Percentiles rank a stretch among this genome's conserved stretches.
Conservation (phyloP, 1,140 invertebrate genomes). For the Trichomalopsis sarcophagae region DNA sequence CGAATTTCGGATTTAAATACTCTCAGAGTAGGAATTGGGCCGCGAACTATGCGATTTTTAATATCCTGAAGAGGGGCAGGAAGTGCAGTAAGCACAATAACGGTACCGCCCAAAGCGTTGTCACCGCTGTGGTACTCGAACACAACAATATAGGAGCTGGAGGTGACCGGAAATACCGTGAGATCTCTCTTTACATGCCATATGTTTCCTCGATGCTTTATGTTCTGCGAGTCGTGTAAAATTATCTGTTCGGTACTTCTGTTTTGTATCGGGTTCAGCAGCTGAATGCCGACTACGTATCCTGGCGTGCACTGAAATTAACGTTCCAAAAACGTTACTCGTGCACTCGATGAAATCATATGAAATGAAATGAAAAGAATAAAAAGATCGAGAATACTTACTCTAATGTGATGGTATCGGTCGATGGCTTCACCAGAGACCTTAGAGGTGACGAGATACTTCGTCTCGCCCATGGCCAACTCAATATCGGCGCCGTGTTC, state of each 20-base stretch:
- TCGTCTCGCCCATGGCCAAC: conserved; percentile 83
- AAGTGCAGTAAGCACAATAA: conserved; percentile 88
- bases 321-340: conserved; percentile 48
- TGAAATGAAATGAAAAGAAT: conserved; percentile 13
- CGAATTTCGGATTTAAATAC: conserved; percentile 84
- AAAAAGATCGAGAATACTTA: conserved; percentile 56
- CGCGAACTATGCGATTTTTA: conserved; percentile 82
- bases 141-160: conserved; percentile 87
- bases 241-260: conserved; percentile 88
- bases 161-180: conserved; percentile 90
- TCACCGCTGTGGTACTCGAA: conserved; percentile 88
- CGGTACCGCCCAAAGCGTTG: conserved; percentile 86
- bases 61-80: conserved; percentile 80
- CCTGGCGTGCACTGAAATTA: conserved; percentile 82
- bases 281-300: conserved; percentile 86
- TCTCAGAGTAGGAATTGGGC: conserved; percentile 84
- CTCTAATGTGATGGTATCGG: conserved; percentile 72
- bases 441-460: conserved; percentile 84
- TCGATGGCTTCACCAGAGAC: conserved; percentile 76
- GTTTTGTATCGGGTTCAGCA: conserved; percentile 91
- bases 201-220: conserved; percentile 76
- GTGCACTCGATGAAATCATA: background rate
- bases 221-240: conserved; percentile 84
- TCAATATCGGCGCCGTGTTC: conserved; percentile 78
- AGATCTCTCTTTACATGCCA: conserved; percentile 90